Base-by-base conservation (phyloP, 1,140 invertebrate genomes). In the Nephila pilipes region DNA sequence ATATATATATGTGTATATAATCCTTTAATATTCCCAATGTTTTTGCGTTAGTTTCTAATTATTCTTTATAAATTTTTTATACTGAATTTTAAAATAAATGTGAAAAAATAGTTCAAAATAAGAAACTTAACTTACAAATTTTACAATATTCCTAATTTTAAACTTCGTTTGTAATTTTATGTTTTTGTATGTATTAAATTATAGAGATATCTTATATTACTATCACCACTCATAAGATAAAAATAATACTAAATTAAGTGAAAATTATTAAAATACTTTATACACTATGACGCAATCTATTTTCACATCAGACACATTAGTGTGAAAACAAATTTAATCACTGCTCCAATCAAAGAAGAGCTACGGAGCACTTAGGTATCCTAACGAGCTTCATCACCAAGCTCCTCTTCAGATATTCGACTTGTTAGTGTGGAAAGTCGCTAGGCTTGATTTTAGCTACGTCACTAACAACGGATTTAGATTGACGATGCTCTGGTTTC, bases 361-460 rank as follows among this genome's bases (percentile, higher is more conserved):
- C 29, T 18, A 16, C 18, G 0, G n/a, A 10, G 46, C 12, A 46
- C 69, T 29, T 6, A 32, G 69, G 20, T 75, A 36, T 0, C 69
- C 69, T 75, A 32, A 75, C 69, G 69, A 75, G 36, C 69, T 29
- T 75, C 69, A 32, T 75, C 29, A 32, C 69, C 16, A 32, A 25
- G 18, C 69, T 75, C 29, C 29, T 29, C 29, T 32, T 29, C 32
- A 32, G 6, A 20, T 25, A 75, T 36, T 2, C 25, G 20, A 75
- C 69, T 75, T 75, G 69, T 75, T 75, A 75, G 14, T 20, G 32
- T 36, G 29, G 69, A 36, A 75, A 75, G 69, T 75, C 69, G 16
- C 25, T 5, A 75, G 63, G 25, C 25, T 29, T 75, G 69, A 75
- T 75, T 75, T 10, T 25, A 75, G 32, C 69, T 25, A 75, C 29